Evolutionary conservation across 2,797 vertebrate genomes (phyloP), one percentile per base, ranked within the genome.

Genomic region (Sternotherus odoratus): DNA sequence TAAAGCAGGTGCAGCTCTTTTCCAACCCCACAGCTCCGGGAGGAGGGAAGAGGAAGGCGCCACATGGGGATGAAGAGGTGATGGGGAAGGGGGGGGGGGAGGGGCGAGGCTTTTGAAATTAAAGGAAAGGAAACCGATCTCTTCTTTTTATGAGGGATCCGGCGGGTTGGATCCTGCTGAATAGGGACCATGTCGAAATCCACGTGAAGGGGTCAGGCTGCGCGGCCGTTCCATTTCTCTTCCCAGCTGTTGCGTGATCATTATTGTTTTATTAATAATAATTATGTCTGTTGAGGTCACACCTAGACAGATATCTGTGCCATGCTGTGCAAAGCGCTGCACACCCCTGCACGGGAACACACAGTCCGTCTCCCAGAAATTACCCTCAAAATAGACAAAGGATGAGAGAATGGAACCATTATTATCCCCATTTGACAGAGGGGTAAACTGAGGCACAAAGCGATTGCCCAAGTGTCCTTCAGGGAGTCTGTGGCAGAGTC

Each of bases 1-100:
- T 97, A 98, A 97, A 98, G 96, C 97, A 97, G 97, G 97, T 97
- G 97, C 97, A 97, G 95, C 91, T 3, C 54, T 88, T 97, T 97
- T 97, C 94, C 85, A 53, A 78, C 49, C 79, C 39, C 72, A 10
- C 43, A 11, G 74, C 56, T 57, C 85, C 78, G 46, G 85, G 82
- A 86, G 53, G 84, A 39, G 30, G 23, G 85, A 26, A 57, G 84
- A 87, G 57, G 84, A 72, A 81, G 78, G 77, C 69, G 4, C 36
- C 30, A 50, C 26, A 26, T 43, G 26, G 48, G 50, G 81, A 53
- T 49, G 81, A 69, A 78, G 84, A 93, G 51, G 86, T 46, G 90
- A 83, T 36, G n/a, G 88, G 77, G 72, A 80, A 91, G 81, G 77
- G 87, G 33, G 77, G 81, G 9, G 46, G 46, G 46, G 46, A 48